Percentiles rank a stretch among this genome's conserved stretches.
phyloP scores from a whole-genome alignment of 2,797 vertebrate genomes.

The Coluber constrictor region DNA sequence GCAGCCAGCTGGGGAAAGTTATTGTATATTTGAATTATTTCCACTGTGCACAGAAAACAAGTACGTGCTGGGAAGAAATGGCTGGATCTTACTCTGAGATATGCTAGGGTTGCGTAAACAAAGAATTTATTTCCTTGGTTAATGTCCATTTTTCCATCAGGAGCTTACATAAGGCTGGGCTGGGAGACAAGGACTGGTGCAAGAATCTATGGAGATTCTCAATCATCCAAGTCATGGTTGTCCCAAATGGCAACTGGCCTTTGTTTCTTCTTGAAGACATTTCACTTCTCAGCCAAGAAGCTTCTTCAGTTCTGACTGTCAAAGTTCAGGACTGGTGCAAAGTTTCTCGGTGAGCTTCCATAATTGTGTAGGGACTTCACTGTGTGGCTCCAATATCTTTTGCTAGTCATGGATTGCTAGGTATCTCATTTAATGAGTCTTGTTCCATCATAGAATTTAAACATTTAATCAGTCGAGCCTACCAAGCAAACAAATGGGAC shows the following conservation, averaged over 20 bases:
- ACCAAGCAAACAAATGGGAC: no score
- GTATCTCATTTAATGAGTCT: no score
- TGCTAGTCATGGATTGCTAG: no score
- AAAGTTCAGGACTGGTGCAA: no score
- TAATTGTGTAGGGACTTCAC: no score
- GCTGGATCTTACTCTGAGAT: neutral
- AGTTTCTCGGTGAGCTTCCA: no score
- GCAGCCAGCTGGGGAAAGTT: neutral
- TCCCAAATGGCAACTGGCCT: neutral
- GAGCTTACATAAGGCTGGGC: neutral
- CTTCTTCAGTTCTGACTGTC: no score
- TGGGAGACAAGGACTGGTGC: neutral
- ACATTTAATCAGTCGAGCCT: no score
- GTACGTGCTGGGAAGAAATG: neutral
- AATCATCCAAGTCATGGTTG: neutral
- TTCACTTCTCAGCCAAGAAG: neutral
- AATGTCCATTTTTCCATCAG: neutral
- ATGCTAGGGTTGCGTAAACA: neutral
- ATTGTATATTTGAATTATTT: neutral
- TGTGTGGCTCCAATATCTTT: no score
- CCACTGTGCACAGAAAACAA: neutral
- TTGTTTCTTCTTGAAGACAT: neutral
- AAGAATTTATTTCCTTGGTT: neutral
- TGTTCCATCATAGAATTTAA: no score
- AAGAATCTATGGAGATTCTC: neutral